Percentiles rank a stretch among this genome's conserved stretches.
Evolutionary conservation across 2,113 vertebrate species (phyloP).

Genomic region (Xiphophorus hellerii): DNA sequence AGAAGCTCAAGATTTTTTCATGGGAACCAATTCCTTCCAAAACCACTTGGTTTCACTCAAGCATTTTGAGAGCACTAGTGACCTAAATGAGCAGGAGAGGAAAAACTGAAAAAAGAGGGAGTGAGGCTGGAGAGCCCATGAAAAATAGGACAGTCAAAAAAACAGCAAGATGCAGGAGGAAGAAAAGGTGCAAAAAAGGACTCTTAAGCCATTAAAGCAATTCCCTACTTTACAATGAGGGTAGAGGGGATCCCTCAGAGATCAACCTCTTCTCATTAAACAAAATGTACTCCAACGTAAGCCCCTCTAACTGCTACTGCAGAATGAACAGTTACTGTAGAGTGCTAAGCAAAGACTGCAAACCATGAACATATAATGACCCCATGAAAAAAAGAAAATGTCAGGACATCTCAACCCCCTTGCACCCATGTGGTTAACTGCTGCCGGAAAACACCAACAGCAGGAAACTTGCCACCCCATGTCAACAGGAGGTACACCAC

Average conservation of each 20-base stretch:
- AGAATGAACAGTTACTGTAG: slow-evolving; percentile 67
- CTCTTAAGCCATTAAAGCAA: slow-evolving; percentile 18
- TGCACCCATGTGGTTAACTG: slow-evolving; percentile 59
- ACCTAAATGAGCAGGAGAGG: slow-evolving; percentile 40
- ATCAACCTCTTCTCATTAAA: slow-evolving; percentile 41
- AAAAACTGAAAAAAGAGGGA: slow-evolving; percentile 20
- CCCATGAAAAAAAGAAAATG: slow-evolving; percentile 50
- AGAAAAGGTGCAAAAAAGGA: slow-evolving; percentile 47
- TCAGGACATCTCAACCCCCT: slow-evolving; percentile 50
- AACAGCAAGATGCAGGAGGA: slow-evolving; percentile 12
- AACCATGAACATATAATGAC: slow-evolving; percentile 67
- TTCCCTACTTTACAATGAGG: slow-evolving; percentile 12
- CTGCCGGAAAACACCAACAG: slow-evolving; percentile 58
- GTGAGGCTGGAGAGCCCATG: slow-evolving; percentile 8
- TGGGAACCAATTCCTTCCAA: slow-evolving; percentile 64
- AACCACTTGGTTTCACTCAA: slow-evolving; percentile 37
- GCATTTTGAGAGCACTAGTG: slow-evolving; percentile 41
- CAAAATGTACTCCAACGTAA: slow-evolving; percentile 49
- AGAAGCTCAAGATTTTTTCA: slow-evolving; percentile 56
- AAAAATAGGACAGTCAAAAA: slow-evolving; percentile 26
- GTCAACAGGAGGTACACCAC: slow-evolving; percentile 69
- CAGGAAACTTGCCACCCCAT: slow-evolving; percentile 64
- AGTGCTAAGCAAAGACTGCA: slow-evolving; percentile 43
- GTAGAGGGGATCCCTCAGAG: slow-evolving; percentile 27
- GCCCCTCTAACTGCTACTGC: slow-evolving; percentile 54